Evolutionary conservation across 1,140 invertebrate genomes (phyloP).

Genomic region (Capitella teleta): DNA sequence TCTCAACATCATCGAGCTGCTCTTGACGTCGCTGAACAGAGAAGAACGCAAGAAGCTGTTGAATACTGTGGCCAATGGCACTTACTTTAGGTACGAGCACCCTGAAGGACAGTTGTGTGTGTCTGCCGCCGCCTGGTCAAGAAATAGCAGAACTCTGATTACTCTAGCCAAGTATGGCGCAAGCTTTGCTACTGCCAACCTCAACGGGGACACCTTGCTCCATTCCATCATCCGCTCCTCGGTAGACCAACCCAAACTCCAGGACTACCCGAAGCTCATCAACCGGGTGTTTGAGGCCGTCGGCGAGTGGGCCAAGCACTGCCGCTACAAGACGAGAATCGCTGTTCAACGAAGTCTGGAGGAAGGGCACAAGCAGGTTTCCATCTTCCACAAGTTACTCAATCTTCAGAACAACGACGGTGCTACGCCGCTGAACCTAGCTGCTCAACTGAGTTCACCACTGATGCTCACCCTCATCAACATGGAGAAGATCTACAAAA

Average conservation of each 20-base stretch:
- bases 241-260: not conserved
- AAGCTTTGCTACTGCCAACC: constrained; percentile 1
- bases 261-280: constrained; percentile 5
- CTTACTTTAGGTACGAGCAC: constrained; percentile 5
- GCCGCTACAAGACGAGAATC: constrained; percentile 5
- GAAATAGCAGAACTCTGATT: constrained; percentile 5
- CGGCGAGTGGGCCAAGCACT: constrained; percentile 1
- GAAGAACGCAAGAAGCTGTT: not conserved
- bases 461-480: constrained; percentile 5
- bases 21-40: not conserved
- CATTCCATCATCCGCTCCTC: constrained; percentile 8
- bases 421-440: constrained; percentile 6
- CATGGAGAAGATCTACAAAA: constrained; percentile 11
- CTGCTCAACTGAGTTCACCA: not conserved
- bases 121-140: constrained; percentile 10
- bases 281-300: constrained; percentile 4
- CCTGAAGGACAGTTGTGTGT: constrained; percentile 11
- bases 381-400: constrained; percentile 2
- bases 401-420: constrained; percentile 9
- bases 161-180: constrained; percentile 8
- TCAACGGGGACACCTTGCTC: constrained; percentile 7
- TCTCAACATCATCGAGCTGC: constrained; percentile 1
- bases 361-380: constrained; percentile 4
- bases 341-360: constrained; percentile 3
- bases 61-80: constrained; percentile 9